phyloP scores from a whole-genome alignment of 2,888 invertebrate genomes.

The Euzetes globulus region DNA sequence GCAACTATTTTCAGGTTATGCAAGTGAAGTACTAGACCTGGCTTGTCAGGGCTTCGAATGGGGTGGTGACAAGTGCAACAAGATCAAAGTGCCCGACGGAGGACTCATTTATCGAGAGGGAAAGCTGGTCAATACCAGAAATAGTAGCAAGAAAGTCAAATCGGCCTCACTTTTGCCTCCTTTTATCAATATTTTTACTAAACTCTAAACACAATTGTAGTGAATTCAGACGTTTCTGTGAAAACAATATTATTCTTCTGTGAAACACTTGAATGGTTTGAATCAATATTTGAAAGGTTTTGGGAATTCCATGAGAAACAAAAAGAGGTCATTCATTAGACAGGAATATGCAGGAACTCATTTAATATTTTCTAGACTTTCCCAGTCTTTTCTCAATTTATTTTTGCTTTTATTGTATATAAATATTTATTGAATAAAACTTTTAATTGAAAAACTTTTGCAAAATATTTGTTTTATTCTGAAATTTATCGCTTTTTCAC shows the following conservation, averaged over 20 bases:
- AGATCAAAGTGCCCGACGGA: slow-evolving; percentile 34
- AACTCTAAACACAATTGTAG: neutral
- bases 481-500: too few species aligned
- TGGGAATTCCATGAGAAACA: neutral
- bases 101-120: slow-evolving; percentile 28
- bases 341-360: neutral
- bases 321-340: neutral
- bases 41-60: slow-evolving; percentile 35
- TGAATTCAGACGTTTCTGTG: too few species aligned
- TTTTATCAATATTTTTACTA: slow-evolving; percentile 35
- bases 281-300: neutral
- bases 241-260: too few species aligned
- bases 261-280: neutral
- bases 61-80: slow-evolving; percentile 33
- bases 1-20: slow-evolving; percentile 21
- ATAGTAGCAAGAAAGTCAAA: slow-evolving; percentile 11
- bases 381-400: too few species aligned
- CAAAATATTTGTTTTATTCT: too few species aligned
- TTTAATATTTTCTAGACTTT: neutral
- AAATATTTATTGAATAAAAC: too few species aligned
- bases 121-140: slow-evolving; percentile 20
- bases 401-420: too few species aligned
- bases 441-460: too few species aligned
- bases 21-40: slow-evolving; percentile 36
- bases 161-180: slow-evolving; percentile 34